Base-by-base conservation (phyloP, 2,113 vertebrate genomes). In the Ameiurus melas region DNA sequence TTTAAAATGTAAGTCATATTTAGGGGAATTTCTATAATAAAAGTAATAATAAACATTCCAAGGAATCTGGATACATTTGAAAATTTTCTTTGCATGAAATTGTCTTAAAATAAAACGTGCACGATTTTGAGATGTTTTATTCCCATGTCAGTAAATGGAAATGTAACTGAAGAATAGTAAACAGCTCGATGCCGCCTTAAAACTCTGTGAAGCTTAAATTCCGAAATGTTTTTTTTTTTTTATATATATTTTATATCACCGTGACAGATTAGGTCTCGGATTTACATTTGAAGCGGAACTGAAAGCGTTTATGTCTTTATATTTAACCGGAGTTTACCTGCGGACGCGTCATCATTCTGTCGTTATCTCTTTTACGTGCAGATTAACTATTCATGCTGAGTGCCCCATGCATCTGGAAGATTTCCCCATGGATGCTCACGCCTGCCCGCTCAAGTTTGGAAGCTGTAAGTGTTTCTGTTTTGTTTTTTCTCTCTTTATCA, bases 381-480 rank as follows among this genome's bases (percentile, higher is more conserved):
- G 98, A 93, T 93, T 99, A 91, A 99, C 98, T 8, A 99, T 99
- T 90, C 97, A 99, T 43, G 98, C 98, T 0, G 98, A 99, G 93
- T 99, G 98, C 85, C 98, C 98, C 70, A 99, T 99, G 98, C 98
- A 99, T 92, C 95, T 99, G 94, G 98, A 99, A 93, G 98, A 99
- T 91, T 99, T 99, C 93, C 98, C 98, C 0, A 99, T 99, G 98
- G 98, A 99, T 51, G 97, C 98, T 33, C 98, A 99, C 1, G 98
- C 97, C 84, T 99, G 98, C 92, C 98, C 98, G 0, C 94, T 99
- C 89, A 99, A 99, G 94, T 99, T 99, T 91, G 98, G 98, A 94
- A 99, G 98, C 94, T 99, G 98, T 99, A 95, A 95, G 98, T 99
- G 82, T 86, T 57, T 27, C n/a, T 53, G 27, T 51, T 51, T 78